phyloP scores from a whole-genome alignment of 2,888 invertebrate genomes.

The Drosophila planitibia region DNA sequence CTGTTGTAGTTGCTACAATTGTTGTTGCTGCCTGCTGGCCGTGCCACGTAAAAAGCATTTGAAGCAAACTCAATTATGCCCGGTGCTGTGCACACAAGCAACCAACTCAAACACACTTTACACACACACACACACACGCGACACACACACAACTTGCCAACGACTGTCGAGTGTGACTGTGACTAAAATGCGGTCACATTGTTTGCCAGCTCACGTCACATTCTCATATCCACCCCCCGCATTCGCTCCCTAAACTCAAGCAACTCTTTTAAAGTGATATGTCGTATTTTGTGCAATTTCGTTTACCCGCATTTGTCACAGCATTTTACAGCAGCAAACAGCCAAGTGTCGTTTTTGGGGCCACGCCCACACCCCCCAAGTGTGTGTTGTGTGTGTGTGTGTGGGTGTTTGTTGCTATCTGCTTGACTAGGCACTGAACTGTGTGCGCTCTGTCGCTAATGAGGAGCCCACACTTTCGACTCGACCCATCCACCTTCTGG shows the following conservation, averaged over 20 bases:
- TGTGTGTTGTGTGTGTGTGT: not conserved
- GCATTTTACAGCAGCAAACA: conserved; percentile 59
- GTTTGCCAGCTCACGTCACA: conserved; percentile 65
- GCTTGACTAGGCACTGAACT: conserved; percentile 47
- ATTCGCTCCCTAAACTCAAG: not conserved
- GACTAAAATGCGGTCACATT: conserved; percentile 83
- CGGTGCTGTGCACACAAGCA: conserved; percentile 72
- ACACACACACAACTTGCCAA: conserved; percentile 22
- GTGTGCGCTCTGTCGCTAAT: conserved; percentile 31
- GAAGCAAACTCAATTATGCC: conserved; percentile 80
- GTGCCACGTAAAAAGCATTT: conserved; percentile 80
- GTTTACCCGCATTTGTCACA: conserved; percentile 77
- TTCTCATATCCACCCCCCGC: conserved; percentile 29
- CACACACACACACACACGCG: conserved; percentile 14
- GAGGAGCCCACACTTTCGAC: conserved; percentile 51
- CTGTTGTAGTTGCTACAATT: conserved; percentile 23
- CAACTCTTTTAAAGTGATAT: conserved; percentile 38
- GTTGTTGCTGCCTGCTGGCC: conserved; percentile 54
- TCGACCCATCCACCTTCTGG: conserved; percentile 8
- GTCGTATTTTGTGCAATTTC: conserved; percentile 59
- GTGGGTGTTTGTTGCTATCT: conserved; percentile 26
- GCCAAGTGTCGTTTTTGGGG: conserved; percentile 20
- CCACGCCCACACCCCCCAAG: conserved; percentile 24
- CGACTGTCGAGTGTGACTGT: conserved; percentile 69
- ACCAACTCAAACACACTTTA: conserved; percentile 22